Base-by-base conservation (phyloP, 2,113 vertebrate species). In the Ursus arctos region DNA sequence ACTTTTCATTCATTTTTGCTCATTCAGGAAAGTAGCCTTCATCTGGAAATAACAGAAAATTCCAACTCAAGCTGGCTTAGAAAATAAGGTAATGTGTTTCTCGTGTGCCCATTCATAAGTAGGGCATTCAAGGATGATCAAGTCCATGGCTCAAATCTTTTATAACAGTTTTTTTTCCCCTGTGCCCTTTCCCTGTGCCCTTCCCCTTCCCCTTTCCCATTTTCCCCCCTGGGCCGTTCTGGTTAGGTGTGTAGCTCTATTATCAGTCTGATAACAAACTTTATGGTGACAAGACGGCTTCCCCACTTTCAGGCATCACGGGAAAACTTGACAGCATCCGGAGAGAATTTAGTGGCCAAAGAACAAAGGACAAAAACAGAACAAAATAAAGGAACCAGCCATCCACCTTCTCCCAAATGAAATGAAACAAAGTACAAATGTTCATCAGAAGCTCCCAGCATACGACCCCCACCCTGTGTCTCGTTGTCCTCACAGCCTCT, bases 21-120 rank as follows among this genome's bases (percentile, higher is more conserved):
- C 24, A n/a, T 79, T 82, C 57, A 82, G 57, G 24, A 61, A 88
- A 72, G 49, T 24, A 83, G 40, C 21, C 55, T 79, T 87, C 22
- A 85, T 22, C 51, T 57, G 19, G 19, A 93, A 94, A 72, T 80
- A 93, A 76, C 19, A 65, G 76, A 80, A 91, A 69, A 82, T 81
- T 71, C 36, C 16, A 59, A 69, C 16, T 88, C 16, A 92, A 85
- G 76, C 19, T 40, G 24, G 26, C 59, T 91, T 89, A n/a, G 79
- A 84, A 88, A 57, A 28, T 76, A 88, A 96, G 12, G 13, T 33
- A 36, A 72, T 74, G 79, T 95, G 77, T 92, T 72, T 72, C 15
- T 61, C 12, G 9, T 4, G 36, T 72, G 47, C 86, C 59, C 71
- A 3, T 96, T 96, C 57, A 92, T 49, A 81, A 79, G 24, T 22